Conservation (phyloP, 2,113 vertebrate species). For the Proterorhinus semilunaris region DNA sequence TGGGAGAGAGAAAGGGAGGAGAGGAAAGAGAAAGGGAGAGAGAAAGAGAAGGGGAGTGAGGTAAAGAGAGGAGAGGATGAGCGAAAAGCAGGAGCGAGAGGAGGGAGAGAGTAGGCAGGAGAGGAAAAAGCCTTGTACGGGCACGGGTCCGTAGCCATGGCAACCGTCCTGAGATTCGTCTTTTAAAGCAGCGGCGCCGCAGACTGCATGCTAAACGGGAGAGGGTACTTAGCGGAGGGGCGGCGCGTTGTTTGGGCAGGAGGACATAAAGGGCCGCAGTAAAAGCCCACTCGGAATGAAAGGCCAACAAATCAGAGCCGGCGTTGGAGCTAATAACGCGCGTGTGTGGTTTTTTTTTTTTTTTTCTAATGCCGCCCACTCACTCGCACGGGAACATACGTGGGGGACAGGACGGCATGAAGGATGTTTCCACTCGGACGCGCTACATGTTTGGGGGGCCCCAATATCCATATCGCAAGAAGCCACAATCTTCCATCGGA, state of each 20-base stretch:
- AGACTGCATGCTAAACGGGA: slow-evolving; percentile 89
- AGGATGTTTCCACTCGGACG: not conserved
- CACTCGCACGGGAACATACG: slow-evolving; percentile 13
- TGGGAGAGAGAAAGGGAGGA: not conserved
- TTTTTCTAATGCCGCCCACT: slow-evolving; percentile 20
- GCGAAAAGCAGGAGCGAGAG: slow-evolving; percentile 14
- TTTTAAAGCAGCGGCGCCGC: slow-evolving; percentile 63
- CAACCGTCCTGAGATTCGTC: slow-evolving; percentile 71
- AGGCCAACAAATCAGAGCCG: slow-evolving; percentile 71
- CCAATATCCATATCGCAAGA: too few species aligned
- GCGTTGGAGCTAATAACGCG: slow-evolving; percentile 42
- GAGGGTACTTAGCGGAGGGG: slow-evolving; percentile 77
- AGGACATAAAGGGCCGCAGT: slow-evolving; percentile 69
- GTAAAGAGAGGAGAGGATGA: slow-evolving; percentile 34
- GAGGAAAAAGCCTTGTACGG: slow-evolving; percentile 66
- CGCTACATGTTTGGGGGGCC: too few species aligned
- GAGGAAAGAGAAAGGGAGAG: slow-evolving; percentile 20
- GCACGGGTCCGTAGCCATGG: slow-evolving; percentile 68
- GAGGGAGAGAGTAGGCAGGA: slow-evolving; percentile 41
- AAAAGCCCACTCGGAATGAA: slow-evolving; percentile 74
- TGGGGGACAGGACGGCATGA: not conserved
- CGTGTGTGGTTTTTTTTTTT: slow-evolving; percentile 25
- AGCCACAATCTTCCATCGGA: too few species aligned
- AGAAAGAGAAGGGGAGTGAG: slow-evolving; percentile 41
- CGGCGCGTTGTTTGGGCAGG: slow-evolving; percentile 67